Evolutionary conservation across 2,113 vertebrate species (phyloP).

Genomic region (Connochaetes taurinus): DNA sequence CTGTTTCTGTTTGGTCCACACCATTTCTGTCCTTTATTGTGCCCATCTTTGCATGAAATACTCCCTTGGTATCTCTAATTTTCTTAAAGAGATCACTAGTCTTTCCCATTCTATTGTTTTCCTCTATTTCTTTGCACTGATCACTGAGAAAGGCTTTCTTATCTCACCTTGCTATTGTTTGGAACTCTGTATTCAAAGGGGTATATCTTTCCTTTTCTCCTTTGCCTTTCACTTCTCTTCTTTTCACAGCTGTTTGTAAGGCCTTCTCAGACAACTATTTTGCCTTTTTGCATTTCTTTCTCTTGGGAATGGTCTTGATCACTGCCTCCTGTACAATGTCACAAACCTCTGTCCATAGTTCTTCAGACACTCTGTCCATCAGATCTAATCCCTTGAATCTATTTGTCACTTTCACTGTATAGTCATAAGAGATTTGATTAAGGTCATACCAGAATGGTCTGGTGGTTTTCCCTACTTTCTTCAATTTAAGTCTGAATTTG

Average conservation of each 20-base stretch:
- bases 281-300: not conserved
- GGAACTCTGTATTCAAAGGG: not conserved
- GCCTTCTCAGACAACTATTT: not conserved
- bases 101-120: not conserved
- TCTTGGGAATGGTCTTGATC: not conserved
- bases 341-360: not conserved
- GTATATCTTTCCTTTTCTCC: not conserved
- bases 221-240: not conserved
- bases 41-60: not conserved
- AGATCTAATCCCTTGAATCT: not conserved
- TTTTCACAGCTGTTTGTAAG: not conserved
- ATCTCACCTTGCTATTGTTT: not conserved
- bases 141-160: not conserved
- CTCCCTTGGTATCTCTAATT: not conserved
- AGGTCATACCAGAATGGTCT: not conserved
- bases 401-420: not conserved
- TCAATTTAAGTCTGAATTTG: not conserved
- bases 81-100: not conserved
- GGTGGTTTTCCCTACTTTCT: not conserved
- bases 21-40: not conserved
- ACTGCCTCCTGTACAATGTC: not conserved
- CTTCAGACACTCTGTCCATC: not conserved
- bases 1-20: not conserved
- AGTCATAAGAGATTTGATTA: not conserved
- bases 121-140: not conserved